phyloP scores from a whole-genome alignment of 1,140 invertebrate species.

The Nixonia krombeini region DNA sequence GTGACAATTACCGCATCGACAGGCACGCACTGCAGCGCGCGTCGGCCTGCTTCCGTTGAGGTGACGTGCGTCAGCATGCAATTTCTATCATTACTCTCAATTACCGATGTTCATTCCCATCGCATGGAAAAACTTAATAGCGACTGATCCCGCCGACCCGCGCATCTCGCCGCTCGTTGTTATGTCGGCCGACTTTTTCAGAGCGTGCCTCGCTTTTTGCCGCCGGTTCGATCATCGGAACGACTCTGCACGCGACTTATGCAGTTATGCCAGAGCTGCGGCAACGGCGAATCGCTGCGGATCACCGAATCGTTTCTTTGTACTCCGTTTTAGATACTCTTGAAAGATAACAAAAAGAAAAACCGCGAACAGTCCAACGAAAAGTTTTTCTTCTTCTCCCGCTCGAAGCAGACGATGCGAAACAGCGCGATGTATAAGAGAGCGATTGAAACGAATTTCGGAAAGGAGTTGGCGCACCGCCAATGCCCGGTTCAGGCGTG shows the following conservation, averaged over 20 bases:
- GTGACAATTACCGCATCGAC: not conserved
- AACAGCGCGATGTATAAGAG: no score
- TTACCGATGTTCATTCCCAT: slow-evolving; percentile 41
- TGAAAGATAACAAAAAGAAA: no score
- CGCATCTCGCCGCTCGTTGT: slow-evolving; percentile 14
- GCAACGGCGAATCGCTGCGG: no score
- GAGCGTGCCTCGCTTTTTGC: slow-evolving; percentile 15
- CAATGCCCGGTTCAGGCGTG: not conserved
- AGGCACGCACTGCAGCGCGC: not conserved
- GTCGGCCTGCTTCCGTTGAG: slow-evolving; percentile 26
- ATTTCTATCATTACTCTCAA: slow-evolving; percentile 50
- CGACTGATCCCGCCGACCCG: slow-evolving; percentile 34
- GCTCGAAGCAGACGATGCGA: no score
- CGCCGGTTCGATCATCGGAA: slow-evolving; percentile 11
- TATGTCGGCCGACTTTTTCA: slow-evolving; percentile 25
- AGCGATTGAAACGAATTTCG: not conserved
- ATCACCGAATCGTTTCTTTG: no score
- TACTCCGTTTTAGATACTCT: slow-evolving; percentile 1
- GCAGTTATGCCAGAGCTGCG: no score
- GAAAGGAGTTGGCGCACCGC: not conserved
- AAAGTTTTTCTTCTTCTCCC: no score
- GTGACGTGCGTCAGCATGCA: slow-evolving; percentile 31
- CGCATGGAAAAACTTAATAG: slow-evolving; percentile 44
- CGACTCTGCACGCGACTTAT: slow-evolving; percentile 4
- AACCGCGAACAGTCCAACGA: no score